phyloP scores from a whole-genome alignment of 2,113 vertebrate species.

The Mustelus asterias region DNA sequence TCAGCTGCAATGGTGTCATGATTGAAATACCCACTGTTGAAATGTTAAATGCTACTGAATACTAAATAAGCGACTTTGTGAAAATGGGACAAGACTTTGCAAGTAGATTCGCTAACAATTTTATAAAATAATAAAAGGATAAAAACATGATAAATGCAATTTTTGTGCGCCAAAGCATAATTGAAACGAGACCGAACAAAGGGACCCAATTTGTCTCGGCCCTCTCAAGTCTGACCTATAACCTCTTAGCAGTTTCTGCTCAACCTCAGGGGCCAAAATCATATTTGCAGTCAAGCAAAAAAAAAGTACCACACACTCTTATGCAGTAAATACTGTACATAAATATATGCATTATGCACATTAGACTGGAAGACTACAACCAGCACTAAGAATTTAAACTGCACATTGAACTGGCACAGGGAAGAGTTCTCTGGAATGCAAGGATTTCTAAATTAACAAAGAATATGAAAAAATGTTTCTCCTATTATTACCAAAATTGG shows the following conservation, averaged over 20 bases:
- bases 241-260: not conserved
- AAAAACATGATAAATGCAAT: not conserved
- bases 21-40: constrained; percentile 49
- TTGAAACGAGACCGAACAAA: not conserved
- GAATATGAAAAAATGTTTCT: not conserved
- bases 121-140: no score
- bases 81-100: not conserved
- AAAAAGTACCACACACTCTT: not conserved
- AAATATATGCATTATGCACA: not conserved
- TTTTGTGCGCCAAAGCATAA: constrained; percentile 1
- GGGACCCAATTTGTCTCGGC: not conserved
- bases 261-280: not conserved
- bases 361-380: not conserved
- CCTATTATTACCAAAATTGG: not conserved
- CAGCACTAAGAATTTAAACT: not conserved
- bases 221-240: not conserved
- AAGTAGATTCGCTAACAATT: not conserved
- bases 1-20: constrained; percentile 63
- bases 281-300: not conserved
- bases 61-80: not conserved
- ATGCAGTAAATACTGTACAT: not conserved
- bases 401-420: not conserved
- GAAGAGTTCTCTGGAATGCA: not conserved
- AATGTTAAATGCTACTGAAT: constrained; percentile 38
- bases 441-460: not conserved